A percentile compares a stretch with the other conserved stretches of the same genome.
These are phyloP conservation scores for Pocillopora meandrina DNA, from an alignment of 92 coral and sea anemone genomes.

Conservation along the genomic window DNA sequence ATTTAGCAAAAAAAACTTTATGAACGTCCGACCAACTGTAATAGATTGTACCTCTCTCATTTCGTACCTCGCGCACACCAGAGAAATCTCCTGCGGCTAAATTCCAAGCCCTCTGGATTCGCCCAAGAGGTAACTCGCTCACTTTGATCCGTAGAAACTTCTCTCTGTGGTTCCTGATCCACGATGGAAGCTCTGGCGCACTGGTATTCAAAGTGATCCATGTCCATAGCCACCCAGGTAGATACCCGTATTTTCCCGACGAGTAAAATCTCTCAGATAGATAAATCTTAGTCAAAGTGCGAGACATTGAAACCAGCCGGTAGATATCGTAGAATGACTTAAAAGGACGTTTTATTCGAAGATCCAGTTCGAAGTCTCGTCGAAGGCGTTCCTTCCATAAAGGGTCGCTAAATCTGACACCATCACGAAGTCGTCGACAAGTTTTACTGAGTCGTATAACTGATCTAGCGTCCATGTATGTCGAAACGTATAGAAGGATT, in stretches of 20 bases:
- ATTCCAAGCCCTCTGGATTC: constrained; percentile 87
- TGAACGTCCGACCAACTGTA: constrained; percentile 95
- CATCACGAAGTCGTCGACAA: constrained; percentile 69
- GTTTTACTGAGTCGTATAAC: constrained; percentile 67
- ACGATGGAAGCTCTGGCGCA: constrained; percentile 86
- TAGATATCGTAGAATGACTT: constrained; percentile 75
- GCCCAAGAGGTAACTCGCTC: constrained; percentile 84
- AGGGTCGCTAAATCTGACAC: constrained; percentile 67
- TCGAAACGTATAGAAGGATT: constrained; percentile 61
- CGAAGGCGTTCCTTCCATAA: constrained; percentile 83
- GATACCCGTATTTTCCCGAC: constrained; percentile 81
- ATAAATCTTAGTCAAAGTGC: constrained; percentile 71
- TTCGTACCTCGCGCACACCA: constrained; percentile 60
- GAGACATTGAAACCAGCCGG: constrained; percentile 76
- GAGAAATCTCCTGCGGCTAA: constrained; percentile 71
- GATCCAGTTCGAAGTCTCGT: constrained; percentile 76
- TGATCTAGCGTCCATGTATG: constrained; percentile 70
- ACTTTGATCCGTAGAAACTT: constrained; percentile 84
- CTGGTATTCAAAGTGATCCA: constrained; percentile 90
- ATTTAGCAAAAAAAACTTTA: constrained; percentile 74
- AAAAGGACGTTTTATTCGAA: constrained; percentile 72
- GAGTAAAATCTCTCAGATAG: constrained; percentile 81
- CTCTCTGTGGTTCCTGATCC: constrained; percentile 90
- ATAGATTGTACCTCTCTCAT: constrained; percentile 88
- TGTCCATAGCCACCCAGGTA: constrained; percentile 98